Evolutionary conservation across 2,113 vertebrate species (phyloP), one percentile per base, ranked within the genome.

Genomic region (Ceyx margarethae): DNA sequence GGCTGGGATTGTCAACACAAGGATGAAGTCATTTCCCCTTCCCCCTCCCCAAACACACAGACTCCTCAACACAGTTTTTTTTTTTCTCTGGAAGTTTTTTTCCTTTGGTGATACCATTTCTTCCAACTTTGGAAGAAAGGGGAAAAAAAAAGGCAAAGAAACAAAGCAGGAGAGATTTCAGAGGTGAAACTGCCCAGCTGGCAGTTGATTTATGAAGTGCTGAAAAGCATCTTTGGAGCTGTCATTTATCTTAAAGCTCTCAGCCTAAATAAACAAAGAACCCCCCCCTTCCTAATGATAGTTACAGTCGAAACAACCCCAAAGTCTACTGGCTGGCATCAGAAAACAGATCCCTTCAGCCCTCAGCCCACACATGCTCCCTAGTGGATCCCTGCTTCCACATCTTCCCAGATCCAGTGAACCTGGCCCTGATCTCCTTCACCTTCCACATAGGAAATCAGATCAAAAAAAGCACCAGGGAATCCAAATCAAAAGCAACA

Each of bases 141-240:
- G 37, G 9, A 37, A 37, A 37, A 29, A 23, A 67, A 20, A n/a
- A n/a, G 15, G 19, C 11, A 48, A 56, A 40, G 8, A 67, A 93
- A 94, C 90, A 87, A 91, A 50, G 29, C 81, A 45, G 57, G 72
- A 95, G 97, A 95, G 53, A 65, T 93, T 96, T 96, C 94, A 92
- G 94, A 91, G 95, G 95, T 96, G 96, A 93, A 89, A 74, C 94
- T 90, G 92, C 91, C 96, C 94, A 93, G 97, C 96, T 92, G 92
- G 96, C 89, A 93, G 91, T 81, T 98, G 98, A 98, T 98, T 98
- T 97, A 98, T 97, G 98, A 96, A 96, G 97, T 98, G 98, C 94
- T 98, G 98, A 98, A 97, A 98, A 97, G 97, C 96, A 98, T 98
- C 98, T 97, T 97, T 74, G 94, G 96, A 97, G 96, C 97, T 97